A percentile compares a stretch with the other conserved stretches of the same genome.
Evolutionary conservation across 2,797 vertebrate genomes (phyloP).

Genomic region (Emys orbicularis): DNA sequence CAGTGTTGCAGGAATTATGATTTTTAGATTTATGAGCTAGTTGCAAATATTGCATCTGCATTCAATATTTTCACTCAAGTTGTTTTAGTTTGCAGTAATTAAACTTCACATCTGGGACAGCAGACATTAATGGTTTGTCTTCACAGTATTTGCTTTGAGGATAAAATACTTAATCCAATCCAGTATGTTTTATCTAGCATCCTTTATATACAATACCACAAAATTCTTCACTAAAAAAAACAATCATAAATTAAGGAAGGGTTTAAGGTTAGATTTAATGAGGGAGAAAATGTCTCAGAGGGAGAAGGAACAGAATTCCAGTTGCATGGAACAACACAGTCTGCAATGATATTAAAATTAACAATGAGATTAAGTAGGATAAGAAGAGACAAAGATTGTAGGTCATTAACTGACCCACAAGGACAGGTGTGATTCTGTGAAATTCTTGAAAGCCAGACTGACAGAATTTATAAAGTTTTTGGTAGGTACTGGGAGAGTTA

Average conservation of each 20-base stretch:
- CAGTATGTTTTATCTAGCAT: not conserved
- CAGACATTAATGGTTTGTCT: constrained; percentile 7
- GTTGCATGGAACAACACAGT: not conserved
- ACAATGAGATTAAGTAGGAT: not conserved
- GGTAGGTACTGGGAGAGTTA: constrained; percentile 52
- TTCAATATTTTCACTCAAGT: constrained; percentile 17
- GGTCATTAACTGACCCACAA: constrained; percentile 5
- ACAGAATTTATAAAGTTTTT: constrained; percentile 49
- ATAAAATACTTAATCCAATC: not conserved
- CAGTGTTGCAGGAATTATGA: fast-evolving
- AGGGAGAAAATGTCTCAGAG: not conserved
- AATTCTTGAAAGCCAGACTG: constrained; percentile 60
- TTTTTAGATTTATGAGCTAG: not conserved
- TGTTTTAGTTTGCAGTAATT: constrained; percentile 4
- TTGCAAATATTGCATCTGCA: not conserved
- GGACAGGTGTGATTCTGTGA: constrained; percentile 21
- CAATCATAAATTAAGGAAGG: constrained; percentile 4
- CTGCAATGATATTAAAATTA: constrained; percentile 6
- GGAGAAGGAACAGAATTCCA: constrained; percentile 27
- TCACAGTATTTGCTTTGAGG: not conserved
- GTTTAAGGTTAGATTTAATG: constrained; percentile 36
- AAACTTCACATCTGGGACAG: not conserved
- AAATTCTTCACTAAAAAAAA: not conserved
- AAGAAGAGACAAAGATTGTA: not conserved
- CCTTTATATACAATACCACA: not conserved